Base-by-base conservation (phyloP, 92 coral and sea anemone species). In the Desmophyllum pertusum region DNA sequence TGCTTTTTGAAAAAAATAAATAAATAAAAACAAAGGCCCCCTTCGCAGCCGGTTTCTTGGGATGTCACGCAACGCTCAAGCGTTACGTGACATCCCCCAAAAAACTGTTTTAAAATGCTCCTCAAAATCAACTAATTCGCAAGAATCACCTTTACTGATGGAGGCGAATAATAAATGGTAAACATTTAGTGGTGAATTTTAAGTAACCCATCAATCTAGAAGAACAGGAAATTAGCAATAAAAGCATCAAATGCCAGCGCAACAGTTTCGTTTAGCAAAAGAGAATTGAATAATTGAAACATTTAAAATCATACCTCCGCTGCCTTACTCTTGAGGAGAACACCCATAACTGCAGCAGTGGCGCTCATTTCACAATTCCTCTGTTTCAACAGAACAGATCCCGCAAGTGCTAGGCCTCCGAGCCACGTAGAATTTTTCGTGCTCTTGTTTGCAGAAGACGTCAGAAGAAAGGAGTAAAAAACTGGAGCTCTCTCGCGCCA, bases 401-500 rank as follows among this genome's bases (percentile, higher is more conserved):
- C 92, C 10, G 96, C 90, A 14, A 93, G 88, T 19, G 90, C 89
- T 17, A 86, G 61, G 71, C 93, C 79, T 69, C 78, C 84, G 70
- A 86, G 59, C 89, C 86, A 85, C 7, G 86, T 70, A 25, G 21
- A 43, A 35, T 57, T 37, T 59, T 67, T 84, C 17, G 66, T 84
- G 61, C 82, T 85, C 71, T 81, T 86, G 61, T 86, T 83, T 40
- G 36, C 50, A 18, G 81, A 62, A 39, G 84, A 70, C n/a, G 92
- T 83, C 68, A 88, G 52, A 29, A 93, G 83, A 72, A 90, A 85
- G 5, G 89, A 80, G 61, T 89, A 89, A 61, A 91, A 94, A 46
- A 94, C 19, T 23, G 98, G 98, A 3, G 95, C 93, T 73, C 95
- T 79, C 57, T 85, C 62, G 36, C 57, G 46, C 94, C 94, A 93